These are phyloP conservation scores for Synanceia verrucosa DNA, from an alignment of 2,797 vertebrate species.

Conservation along the genomic window DNA sequence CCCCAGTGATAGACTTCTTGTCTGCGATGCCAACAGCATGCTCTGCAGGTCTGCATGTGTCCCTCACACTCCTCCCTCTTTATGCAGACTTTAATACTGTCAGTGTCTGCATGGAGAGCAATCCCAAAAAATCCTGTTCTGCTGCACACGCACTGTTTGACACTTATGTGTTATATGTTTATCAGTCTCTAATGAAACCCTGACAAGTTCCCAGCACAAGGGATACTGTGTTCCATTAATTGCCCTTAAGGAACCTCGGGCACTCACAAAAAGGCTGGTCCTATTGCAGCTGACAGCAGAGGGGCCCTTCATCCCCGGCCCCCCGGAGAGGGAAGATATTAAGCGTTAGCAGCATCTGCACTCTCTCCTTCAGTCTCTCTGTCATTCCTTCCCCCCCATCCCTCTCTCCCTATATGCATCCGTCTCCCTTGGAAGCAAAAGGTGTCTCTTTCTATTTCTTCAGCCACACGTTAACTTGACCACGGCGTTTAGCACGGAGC, in stretches of 20 bases:
- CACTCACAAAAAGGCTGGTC: conserved; percentile 76
- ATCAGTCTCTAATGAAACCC: conserved; percentile 83
- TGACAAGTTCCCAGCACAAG: conserved; percentile 79
- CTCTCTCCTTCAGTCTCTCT: conserved; percentile 54
- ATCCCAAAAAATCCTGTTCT: conserved; percentile 70
- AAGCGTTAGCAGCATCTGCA: conserved; percentile 76
- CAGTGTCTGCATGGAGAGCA: conserved; percentile 66
- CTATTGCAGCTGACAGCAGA: conserved; percentile 79
- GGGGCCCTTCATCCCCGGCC: conserved; percentile 70
- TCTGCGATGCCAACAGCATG: conserved; percentile 12
- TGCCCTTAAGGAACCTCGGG: conserved; percentile 82
- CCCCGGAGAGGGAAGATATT: conserved; percentile 81
- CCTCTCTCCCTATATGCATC: conserved; percentile 50
- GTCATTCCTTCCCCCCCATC: conserved; percentile 21
- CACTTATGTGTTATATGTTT: conserved; percentile 82
- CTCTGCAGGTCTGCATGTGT: conserved; percentile 35
- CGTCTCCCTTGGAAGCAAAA: conserved; percentile 63
- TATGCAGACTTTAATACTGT: conserved; percentile 69
- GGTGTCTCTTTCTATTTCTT: conserved; percentile 75
- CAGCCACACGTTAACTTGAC: conserved; percentile 64
- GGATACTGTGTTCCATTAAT: conserved; percentile 79
- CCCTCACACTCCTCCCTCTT: conserved; percentile 31
- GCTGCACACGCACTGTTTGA: conserved; percentile 70
- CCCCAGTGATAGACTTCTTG: conserved; percentile 32
- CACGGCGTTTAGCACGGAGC: conserved; percentile 54